Percentiles rank a stretch among this genome's conserved stretches.
These are phyloP conservation scores for Bradypus variegatus DNA, from an alignment of 2,797 vertebrate species.

Conservation along the genomic window DNA sequence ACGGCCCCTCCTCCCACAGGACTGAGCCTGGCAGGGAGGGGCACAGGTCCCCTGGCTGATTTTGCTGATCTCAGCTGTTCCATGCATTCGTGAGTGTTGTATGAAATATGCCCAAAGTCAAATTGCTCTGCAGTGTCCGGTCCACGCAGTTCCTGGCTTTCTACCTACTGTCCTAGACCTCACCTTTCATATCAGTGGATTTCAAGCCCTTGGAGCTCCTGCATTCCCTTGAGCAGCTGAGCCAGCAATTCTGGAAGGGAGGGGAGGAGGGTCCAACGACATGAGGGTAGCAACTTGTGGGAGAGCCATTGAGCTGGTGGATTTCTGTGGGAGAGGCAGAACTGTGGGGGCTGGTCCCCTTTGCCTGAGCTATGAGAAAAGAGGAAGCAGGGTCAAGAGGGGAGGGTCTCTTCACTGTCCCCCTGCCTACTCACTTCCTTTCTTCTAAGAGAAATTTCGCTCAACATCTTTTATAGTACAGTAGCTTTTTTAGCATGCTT, in stretches of 20 bases:
- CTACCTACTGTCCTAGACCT: not conserved
- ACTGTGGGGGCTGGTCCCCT: not conserved
- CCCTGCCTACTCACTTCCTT: not conserved
- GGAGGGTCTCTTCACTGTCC: not conserved
- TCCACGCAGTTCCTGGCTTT: too few relatives aligned
- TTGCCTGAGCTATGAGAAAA: not conserved
- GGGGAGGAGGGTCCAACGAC: not conserved
- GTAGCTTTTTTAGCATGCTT: not conserved
- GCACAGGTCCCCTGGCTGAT: too few relatives aligned
- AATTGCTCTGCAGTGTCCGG: too few relatives aligned
- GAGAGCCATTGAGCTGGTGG: not conserved
- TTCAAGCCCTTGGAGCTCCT: not conserved
- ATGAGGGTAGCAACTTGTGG: not conserved
- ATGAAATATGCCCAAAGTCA: too few relatives aligned
- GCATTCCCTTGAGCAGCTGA: not conserved
- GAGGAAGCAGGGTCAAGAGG: accelerated
- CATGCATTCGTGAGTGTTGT: too few relatives aligned
- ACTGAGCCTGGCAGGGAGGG: too few relatives aligned
- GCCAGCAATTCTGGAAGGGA: not conserved
- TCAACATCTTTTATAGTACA: not conserved
- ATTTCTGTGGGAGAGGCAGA: not conserved
- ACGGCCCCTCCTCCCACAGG: too few relatives aligned
- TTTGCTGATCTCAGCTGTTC: too few relatives aligned
- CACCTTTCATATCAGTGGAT: not conserved
- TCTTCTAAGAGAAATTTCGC: not conserved